Percentiles rank a stretch among this genome's conserved stretches.
phyloP scores from a whole-genome alignment of 2,113 vertebrate genomes.

The Entosphenus tridentatus region DNA sequence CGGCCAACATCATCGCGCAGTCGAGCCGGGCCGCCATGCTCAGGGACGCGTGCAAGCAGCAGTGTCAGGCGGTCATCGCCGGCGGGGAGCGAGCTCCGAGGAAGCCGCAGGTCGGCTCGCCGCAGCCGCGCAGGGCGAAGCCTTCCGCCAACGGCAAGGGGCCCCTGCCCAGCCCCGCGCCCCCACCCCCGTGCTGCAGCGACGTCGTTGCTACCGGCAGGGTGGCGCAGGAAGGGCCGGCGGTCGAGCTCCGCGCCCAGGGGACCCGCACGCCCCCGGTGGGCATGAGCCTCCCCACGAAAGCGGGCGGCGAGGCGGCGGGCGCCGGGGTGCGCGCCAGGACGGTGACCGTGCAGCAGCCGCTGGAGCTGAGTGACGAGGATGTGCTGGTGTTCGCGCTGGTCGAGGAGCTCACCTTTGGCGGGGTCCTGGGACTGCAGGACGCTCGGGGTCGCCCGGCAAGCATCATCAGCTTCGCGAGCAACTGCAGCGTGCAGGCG shows the following conservation, averaged over 20 bases:
- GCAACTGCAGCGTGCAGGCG: constrained; percentile 50
- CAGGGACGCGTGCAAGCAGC: no score
- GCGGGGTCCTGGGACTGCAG: constrained; percentile 24
- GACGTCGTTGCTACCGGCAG: no score
- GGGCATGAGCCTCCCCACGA: constrained; percentile 63
- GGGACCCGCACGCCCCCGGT: constrained; percentile 59
- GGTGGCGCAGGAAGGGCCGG: no score
- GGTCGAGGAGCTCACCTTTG: constrained; percentile 47
- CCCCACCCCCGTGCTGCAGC: constrained; percentile 18
- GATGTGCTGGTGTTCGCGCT: constrained; percentile 52
- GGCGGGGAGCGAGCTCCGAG: no score
- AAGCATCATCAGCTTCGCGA: constrained; percentile 72
- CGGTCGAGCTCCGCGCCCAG: constrained; percentile 9
- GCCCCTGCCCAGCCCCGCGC: constrained; percentile 40
- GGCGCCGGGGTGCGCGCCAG: constrained; percentile 20
- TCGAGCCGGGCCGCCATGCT: no score
- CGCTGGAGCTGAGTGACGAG: constrained; percentile 37
- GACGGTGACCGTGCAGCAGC: constrained; percentile 53
- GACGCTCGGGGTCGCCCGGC: constrained; percentile 33
- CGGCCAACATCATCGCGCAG: no score
- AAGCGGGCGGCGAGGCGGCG: no score
- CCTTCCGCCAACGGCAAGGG: constrained; percentile 36
- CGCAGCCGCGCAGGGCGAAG: no score
- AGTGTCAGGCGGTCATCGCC: no score
- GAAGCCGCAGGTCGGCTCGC: no score